Conservation (phyloP, 2,888 invertebrate genomes). For the Dolomedes plantarius region DNA sequence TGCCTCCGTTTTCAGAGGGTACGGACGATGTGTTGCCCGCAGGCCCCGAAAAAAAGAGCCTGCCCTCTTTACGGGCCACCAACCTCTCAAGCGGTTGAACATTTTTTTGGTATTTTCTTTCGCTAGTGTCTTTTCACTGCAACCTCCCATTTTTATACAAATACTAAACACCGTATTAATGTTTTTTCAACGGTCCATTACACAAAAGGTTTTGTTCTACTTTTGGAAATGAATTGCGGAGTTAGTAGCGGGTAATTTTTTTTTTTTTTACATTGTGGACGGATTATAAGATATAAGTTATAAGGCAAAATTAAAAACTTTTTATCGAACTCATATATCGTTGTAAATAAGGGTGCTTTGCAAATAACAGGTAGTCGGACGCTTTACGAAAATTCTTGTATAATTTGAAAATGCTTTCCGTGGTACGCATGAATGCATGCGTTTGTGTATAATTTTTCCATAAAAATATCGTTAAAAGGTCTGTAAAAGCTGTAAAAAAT, state of each 20-base stretch:
- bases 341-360: no score
- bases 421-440: no score
- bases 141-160: constrained; percentile 8
- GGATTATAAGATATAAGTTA: no score
- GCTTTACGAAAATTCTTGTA: no score
- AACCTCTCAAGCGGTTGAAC: constrained; percentile 16
- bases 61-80: constrained; percentile 67
- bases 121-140: background rate
- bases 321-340: no score
- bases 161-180: background rate
- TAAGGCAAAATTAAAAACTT: background rate
- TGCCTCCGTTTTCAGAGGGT: constrained; percentile 26
- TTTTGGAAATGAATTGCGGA: background rate
- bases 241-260: background rate
- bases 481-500: no score
- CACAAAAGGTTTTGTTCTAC: background rate
- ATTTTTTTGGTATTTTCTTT: background rate
- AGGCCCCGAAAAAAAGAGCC: constrained; percentile 9
- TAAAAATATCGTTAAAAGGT: no score
- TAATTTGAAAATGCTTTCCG: no score
- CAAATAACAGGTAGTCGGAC: no score
- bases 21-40: background rate
- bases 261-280: no score
- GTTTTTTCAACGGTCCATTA: background rate
- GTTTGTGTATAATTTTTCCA: no score